Percentiles rank a stretch among this genome's conserved stretches.
Conservation (phyloP, 2,113 vertebrate genomes). For the Ochotona curzoniae region DNA sequence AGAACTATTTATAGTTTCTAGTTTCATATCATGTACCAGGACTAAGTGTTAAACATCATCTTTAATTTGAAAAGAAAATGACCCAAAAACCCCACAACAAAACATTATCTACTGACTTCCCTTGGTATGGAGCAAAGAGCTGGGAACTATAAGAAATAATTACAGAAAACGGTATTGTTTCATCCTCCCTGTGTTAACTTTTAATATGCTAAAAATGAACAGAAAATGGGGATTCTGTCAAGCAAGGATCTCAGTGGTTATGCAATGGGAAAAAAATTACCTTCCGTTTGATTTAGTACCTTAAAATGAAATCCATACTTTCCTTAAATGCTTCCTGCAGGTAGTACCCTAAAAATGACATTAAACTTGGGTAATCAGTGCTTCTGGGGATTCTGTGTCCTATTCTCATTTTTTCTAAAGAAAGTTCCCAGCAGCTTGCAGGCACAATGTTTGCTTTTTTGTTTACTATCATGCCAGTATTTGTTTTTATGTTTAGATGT, state of each 20-base stretch:
- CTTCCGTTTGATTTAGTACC: background rate
- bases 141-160: background rate
- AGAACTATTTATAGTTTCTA: background rate
- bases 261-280: background rate
- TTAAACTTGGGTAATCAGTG: background rate
- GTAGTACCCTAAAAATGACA: background rate
- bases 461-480: background rate
- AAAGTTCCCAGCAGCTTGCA: slow-evolving; percentile 6
- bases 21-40: background rate
- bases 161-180: background rate
- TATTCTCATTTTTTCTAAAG: slow-evolving; percentile 48
- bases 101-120: background rate
- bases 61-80: slow-evolving; percentile 20
- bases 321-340: slow-evolving; percentile 3
- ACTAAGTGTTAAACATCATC: background rate
- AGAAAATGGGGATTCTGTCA: background rate
- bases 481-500: slow-evolving; percentile 10
- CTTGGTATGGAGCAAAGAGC: background rate
- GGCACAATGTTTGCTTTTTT: background rate
- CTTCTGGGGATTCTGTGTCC: background rate
- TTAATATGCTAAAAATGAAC: background rate
- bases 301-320: background rate
- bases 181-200: background rate
- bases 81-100: no score
- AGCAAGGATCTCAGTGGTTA: background rate